Evolutionary conservation across 2,888 invertebrate species (phyloP), one percentile per base, ranked within the genome.

Genomic region (Apotomis turbidana): DNA sequence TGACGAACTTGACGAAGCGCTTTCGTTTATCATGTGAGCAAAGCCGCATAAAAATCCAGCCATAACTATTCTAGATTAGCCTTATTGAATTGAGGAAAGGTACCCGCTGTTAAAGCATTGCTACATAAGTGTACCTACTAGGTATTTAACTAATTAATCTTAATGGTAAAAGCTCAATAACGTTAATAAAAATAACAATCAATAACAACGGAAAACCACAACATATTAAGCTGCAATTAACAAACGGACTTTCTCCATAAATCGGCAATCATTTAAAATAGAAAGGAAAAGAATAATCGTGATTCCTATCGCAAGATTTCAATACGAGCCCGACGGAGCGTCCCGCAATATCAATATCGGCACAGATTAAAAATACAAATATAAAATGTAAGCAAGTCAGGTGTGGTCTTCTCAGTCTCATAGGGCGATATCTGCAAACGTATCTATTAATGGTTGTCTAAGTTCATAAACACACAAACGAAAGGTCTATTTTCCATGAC

Each of bases 281-380:
- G 70, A 79, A 76, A 81, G 78, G 77, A 79, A 81, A 81, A 77
- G 79, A 80, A 82, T 83, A 78, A 80, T 79, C 79, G 78, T 80
- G 78, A 82, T 81, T 78, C 80, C 82, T 80, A 80, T 77, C 76
- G 75, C 68, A 75, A 81, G 79, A 80, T 84, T 79, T 80, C 85
- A 83, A 88, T 89, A 83, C 85, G 85, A 88, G 84, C 77, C 80
- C 84, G 77, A 73, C 82, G 82, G 81, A 88, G 87, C 89, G 81
- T 76, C 81, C 80, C 75, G 83, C 85, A 90, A 91, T 93, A 91
- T 90, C 89, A 91, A 91, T 91, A 88, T 88, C 85, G 80, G 80
- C 82, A 81, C 81, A 77, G 81, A 88, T 87, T 84, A 85, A 87
- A 90, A 88, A 84, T 88, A 84, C 85, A 85, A 80, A 78, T 73